Evolutionary conservation across 1,140 invertebrate genomes (phyloP), one percentile per base, ranked within the genome.

Genomic region (Ylistrum balloti): DNA sequence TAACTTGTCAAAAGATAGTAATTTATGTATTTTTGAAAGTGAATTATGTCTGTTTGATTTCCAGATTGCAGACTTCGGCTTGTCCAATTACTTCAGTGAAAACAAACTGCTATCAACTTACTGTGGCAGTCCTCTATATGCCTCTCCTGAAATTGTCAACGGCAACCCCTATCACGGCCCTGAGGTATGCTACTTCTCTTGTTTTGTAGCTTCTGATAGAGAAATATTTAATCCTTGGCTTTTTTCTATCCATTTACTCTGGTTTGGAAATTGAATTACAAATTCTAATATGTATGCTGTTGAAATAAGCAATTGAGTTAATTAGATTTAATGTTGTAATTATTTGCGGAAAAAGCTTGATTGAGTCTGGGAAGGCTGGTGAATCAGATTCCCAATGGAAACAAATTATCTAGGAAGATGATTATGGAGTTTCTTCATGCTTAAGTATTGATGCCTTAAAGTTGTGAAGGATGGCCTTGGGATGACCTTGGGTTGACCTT

Each of bases 141-240:
- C 99, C 20, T 99, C 99, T 86, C 99, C 99, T 0, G 99, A 99
- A 97, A 99, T 99, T 92, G 99, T 99, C 15, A 98, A 99, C 96
- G 99, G 99, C 90, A 98, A 98, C 32, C 99, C 99, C 0, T 99
- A 99, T 95, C 98, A 98, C 94, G 99, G 99, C n/a, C 99, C 99
- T 11, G 99, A 99, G 97, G 97, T 97, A 92, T 96, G 91, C n/a
- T n/a, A 34, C 2, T 74, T 17, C 0, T 74, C 28, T 28, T 74
- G 3, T 28, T 11, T 38, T 38, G 13, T 38, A 74, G 3, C 22
- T 11, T 17, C n/a, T 17, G 22, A 17, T 28, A 28, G 15, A 74
- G n/a, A 45, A 13, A 1, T 45, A 17, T 0, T 45, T 45, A 45
- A 45, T 45, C 10, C 41, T 13, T 38, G 45, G 20, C 45, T 56